Conservation (phyloP, 2,797 vertebrate genomes). For the Cuniculus paca region DNA sequence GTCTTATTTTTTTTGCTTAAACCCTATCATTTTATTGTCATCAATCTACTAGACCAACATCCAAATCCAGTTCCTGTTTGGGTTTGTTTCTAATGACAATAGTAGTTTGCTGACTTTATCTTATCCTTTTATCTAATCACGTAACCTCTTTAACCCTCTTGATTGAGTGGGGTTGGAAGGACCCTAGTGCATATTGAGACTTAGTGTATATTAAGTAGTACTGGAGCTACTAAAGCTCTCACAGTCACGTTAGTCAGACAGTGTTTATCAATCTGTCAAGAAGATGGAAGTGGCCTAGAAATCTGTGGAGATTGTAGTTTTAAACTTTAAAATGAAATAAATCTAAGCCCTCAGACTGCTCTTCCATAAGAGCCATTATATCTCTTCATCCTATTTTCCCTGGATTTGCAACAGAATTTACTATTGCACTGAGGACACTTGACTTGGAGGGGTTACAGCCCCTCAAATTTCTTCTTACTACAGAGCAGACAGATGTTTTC, state of each 20-base stretch:
- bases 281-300: not conserved
- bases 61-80: not conserved
- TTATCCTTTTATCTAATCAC: not conserved
- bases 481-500: not conserved
- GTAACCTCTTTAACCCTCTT: not conserved
- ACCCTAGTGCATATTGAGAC: not conserved
- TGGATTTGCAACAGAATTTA: not conserved
- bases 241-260: not conserved
- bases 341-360: not conserved
- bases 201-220: not conserved
- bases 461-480: not conserved
- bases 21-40: not conserved
- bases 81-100: not conserved
- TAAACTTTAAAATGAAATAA: not conserved
- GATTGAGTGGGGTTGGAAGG: not conserved
- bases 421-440: accelerated
- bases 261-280: not conserved
- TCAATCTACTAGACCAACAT: not conserved
- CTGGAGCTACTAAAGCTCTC: not conserved
- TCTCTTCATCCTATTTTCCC: not conserved
- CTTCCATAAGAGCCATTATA: not conserved
- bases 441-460: not conserved
- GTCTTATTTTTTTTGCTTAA: not conserved
- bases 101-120: not conserved
- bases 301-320: not conserved